phyloP scores from a whole-genome alignment of 2,113 vertebrate species.

The Vicugna pacos region DNA sequence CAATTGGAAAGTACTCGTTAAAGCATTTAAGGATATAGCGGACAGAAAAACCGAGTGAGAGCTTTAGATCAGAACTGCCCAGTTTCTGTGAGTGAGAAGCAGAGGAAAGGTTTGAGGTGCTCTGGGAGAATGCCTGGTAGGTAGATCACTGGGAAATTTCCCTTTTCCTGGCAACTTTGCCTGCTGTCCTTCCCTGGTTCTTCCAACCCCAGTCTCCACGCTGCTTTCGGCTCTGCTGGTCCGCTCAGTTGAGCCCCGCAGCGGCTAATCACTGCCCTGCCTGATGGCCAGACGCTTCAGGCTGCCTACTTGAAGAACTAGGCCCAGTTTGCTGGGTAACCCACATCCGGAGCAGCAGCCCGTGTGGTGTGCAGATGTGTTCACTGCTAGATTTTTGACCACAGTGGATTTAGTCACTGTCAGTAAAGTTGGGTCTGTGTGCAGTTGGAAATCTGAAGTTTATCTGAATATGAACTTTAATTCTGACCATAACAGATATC shows the following conservation, averaged over 20 bases:
- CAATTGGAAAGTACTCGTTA: background rate
- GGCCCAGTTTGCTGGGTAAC: background rate
- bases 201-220: background rate
- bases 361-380: background rate
- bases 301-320: background rate
- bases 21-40: background rate
- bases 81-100: background rate
- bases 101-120: background rate
- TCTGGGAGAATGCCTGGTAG: background rate
- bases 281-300: background rate
- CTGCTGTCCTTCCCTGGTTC: background rate
- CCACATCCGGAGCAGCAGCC: background rate
- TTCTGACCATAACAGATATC: background rate
- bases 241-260: background rate
- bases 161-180: background rate
- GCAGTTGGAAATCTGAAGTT: background rate
- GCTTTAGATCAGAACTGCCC: background rate
- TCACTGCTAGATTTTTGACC: background rate
- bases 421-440: background rate
- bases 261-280: accelerated
- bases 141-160: background rate
- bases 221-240: too few species aligned
- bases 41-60: background rate
- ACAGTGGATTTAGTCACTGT: background rate
- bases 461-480: background rate